Evolutionary conservation across 2,888 invertebrate genomes (phyloP), one percentile per base, ranked within the genome.

Genomic region (Rhagonycha lutea): DNA sequence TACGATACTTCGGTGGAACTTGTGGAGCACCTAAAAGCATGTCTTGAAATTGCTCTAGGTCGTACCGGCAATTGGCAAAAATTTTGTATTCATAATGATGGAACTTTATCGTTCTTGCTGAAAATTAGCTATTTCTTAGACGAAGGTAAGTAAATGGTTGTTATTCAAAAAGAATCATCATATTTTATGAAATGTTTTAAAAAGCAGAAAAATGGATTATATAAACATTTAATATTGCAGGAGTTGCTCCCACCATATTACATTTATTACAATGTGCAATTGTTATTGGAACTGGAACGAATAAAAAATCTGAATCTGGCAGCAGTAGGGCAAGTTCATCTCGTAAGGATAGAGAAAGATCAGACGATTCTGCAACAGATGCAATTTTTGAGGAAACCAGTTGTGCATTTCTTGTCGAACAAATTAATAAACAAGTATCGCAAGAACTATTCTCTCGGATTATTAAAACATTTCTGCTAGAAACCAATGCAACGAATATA

Each of bases 11-110:
- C 98, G n/a, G 97, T 98, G 5, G 95, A 95, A 81, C 91, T 98
- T 74, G 97, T 98, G 84, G 98, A 98, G 83, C 97, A 98, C 87
- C 89, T 99, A 78, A 98, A 98, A 87, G 94, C 95, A 4, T 98
- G 98, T 83, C 93, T 95, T 70, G 98, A 99, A 87, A 96, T 98
- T 75, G 98, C 98, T 47, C 92, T 94, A 70, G 93, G 94, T 71
- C 93, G 98, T 72, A 96, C 97, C 0, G 94, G 95, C 81, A 98
- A 98, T 89, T 99, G 98, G 98, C 98, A 98, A 87, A 92, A 94
- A 84, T 95, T 95, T 86, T 97, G 97, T 84, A 87, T 92, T 2
- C 90, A 91, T 47, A 93, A 95, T 83, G 92, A 93, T 28, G 91
- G 92, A 79, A 93, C 94, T 4, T 92, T 98, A 68, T 90, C 96